Percentiles rank a stretch among this genome's conserved stretches.
Evolutionary conservation across 2,797 vertebrate genomes (phyloP).

Genomic region (Carcharodon carcharias): DNA sequence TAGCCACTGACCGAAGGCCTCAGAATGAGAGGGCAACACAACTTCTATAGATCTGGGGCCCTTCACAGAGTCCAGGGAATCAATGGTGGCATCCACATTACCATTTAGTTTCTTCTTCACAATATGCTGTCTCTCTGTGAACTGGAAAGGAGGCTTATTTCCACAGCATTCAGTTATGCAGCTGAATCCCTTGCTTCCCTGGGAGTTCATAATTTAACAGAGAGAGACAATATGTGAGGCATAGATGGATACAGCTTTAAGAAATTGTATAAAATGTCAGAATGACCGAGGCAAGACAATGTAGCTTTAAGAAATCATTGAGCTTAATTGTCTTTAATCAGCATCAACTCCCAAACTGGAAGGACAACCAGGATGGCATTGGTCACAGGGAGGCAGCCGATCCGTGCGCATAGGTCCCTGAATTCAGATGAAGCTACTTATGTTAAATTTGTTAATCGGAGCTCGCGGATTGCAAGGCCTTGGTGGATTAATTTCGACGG

Average conservation of each 20-base stretch:
- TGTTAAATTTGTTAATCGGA: background rate
- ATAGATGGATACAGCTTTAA: too few species aligned
- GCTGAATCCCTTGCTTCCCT: background rate
- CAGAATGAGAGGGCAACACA: background rate
- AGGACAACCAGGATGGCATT: background rate
- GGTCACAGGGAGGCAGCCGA: background rate
- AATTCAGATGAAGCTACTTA: background rate
- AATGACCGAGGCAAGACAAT: too few species aligned
- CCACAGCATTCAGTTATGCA: background rate
- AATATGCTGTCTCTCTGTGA: background rate
- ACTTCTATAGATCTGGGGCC: background rate
- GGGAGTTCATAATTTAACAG: background rate
- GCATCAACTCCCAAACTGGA: too few species aligned
- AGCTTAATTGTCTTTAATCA: too few species aligned
- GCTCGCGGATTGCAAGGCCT: background rate
- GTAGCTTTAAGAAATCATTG: too few species aligned
- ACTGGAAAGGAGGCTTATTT: background rate
- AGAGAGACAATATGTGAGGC: too few species aligned
- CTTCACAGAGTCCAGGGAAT: background rate
- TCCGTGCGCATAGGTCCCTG: slow-evolving; percentile 21
- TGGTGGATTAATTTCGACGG: slow-evolving; percentile 15
- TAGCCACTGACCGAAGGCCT: background rate
- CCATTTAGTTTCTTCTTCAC: background rate
- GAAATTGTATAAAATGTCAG: too few species aligned
- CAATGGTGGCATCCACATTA: background rate